Percentiles rank a stretch among this genome's conserved stretches.
These are phyloP conservation scores for Lordiphosa stackelbergi DNA, from an alignment of 1,140 invertebrate species.

Conservation along the genomic window DNA sequence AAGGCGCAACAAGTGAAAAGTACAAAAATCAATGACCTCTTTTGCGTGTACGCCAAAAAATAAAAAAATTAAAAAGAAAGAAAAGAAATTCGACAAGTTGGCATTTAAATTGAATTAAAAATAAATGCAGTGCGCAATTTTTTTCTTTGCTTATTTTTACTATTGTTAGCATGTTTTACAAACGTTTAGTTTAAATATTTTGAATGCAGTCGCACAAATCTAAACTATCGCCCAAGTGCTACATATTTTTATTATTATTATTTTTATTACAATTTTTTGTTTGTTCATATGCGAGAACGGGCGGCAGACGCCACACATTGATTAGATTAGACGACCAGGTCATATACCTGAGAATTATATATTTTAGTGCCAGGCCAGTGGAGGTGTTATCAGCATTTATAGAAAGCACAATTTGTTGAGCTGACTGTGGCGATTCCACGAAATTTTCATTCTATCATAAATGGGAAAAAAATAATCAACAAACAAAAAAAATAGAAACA, in stretches of 20 bases:
- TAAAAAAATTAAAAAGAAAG: slow-evolving; percentile 19
- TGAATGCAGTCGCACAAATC: too few species aligned
- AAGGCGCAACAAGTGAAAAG: slow-evolving; percentile 17
- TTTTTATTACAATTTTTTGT: slow-evolving; percentile 63
- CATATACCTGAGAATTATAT: slow-evolving; percentile 39
- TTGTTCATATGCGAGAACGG: slow-evolving; percentile 51
- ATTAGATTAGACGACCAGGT: slow-evolving; percentile 57
- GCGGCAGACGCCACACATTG: slow-evolving; percentile 42
- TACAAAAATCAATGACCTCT: slow-evolving; percentile 56
- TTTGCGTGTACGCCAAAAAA: slow-evolving; percentile 31
- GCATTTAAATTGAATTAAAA: slow-evolving; percentile 53
- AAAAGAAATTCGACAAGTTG: slow-evolving; percentile 44
- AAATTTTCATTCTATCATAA: slow-evolving; percentile 30
- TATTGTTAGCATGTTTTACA: slow-evolving; percentile 8
- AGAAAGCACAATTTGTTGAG: slow-evolving; percentile 29
- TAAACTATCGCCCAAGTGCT: too few species aligned
- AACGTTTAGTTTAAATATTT: not conserved
- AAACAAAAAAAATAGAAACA: not conserved
- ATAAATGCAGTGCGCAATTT: slow-evolving; percentile 34
- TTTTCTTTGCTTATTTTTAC: slow-evolving; percentile 7
- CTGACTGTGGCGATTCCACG: slow-evolving; percentile 25
- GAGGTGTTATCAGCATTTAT: slow-evolving; percentile 24
- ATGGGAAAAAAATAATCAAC: slow-evolving; percentile 18
- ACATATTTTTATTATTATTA: slow-evolving; percentile 21
- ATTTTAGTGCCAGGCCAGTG: slow-evolving; percentile 22